A percentile compares a stretch with the other conserved stretches of the same genome.
Evolutionary conservation across 2,888 invertebrate species (phyloP).

Genomic region (Acleris laterana): DNA sequence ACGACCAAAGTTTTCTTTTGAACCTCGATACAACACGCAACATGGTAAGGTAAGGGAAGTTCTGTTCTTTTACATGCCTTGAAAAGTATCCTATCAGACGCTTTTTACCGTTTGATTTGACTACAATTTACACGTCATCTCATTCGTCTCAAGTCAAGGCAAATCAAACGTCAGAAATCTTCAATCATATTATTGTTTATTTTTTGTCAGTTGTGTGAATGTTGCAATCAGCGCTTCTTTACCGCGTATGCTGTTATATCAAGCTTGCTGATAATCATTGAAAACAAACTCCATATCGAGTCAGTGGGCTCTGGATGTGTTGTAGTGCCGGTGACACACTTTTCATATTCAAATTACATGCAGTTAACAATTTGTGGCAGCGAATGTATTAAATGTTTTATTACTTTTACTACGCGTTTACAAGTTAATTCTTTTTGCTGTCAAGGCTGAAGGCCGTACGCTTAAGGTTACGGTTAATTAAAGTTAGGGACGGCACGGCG

Average conservation of each 20-base stretch:
- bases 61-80: too few relatives aligned
- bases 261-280: too few relatives aligned
- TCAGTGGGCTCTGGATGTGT: too few relatives aligned
- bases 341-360: too few relatives aligned
- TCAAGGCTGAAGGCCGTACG: slow-evolving; percentile 61
- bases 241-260: slow-evolving; percentile 40
- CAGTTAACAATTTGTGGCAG: too few relatives aligned
- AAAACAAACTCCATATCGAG: too few relatives aligned
- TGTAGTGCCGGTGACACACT: too few relatives aligned
- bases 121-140: slow-evolving; percentile 22
- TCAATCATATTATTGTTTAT: slow-evolving; percentile 23
- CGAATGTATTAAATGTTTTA: background rate
- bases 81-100: background rate
- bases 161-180: slow-evolving; percentile 35
- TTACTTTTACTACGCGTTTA: slow-evolving; percentile 51
- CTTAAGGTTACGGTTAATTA: slow-evolving; percentile 70
- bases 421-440: slow-evolving; percentile 62
- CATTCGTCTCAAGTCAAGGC: slow-evolving; percentile 41
- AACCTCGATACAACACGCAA: too few relatives aligned
- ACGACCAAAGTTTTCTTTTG: too few relatives aligned
- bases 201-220: slow-evolving; percentile 37
- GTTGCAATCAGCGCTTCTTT: slow-evolving; percentile 41
- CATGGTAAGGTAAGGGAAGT: too few relatives aligned
- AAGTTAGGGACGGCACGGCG: slow-evolving; percentile 53
- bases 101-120: background rate